Evolutionary conservation across 2,888 invertebrate genomes (phyloP).

Genomic region (Palloptera scutellata): DNA sequence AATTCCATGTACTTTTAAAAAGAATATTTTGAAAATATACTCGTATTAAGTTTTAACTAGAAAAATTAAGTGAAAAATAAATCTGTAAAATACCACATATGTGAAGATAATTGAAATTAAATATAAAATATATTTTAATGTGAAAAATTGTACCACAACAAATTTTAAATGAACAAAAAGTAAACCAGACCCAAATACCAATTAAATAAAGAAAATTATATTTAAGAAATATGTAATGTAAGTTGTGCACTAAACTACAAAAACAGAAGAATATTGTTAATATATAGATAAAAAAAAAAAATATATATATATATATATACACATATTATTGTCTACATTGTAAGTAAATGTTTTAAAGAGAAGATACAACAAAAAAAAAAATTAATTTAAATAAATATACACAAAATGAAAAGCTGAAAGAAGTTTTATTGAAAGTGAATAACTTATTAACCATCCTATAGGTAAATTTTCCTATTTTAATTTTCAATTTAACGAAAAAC

Average conservation of each 20-base stretch:
- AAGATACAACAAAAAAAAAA: conserved; percentile 35
- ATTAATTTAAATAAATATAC: conserved; percentile 25
- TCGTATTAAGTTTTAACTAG: not conserved
- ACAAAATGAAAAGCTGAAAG: conserved; percentile 20
- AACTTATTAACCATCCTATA: too few species aligned
- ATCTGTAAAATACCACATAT: not conserved
- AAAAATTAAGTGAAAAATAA: conserved; percentile 9
- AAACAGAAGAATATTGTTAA: conserved; percentile 21
- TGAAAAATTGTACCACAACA: conserved; percentile 7
- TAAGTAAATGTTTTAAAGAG: conserved; percentile 57
- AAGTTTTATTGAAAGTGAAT: conserved; percentile 23
- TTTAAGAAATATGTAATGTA: not conserved
- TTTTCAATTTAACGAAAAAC: too few species aligned
- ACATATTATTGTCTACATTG: conserved; percentile 43
- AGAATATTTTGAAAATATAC: not conserved
- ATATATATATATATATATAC: conserved; percentile 36
- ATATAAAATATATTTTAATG: conserved; percentile 15
- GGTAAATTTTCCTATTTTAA: too few species aligned
- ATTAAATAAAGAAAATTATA: conserved; percentile 23
- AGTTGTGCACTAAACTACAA: conserved; percentile 12
- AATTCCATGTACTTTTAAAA: not conserved
- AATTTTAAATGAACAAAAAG: conserved; percentile 41
- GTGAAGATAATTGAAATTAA: conserved; percentile 32
- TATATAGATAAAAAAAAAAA: conserved; percentile 33
- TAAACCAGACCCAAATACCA: conserved; percentile 36